A percentile compares a stretch with the other conserved stretches of the same genome.
phyloP scores from a whole-genome alignment of 2,888 invertebrate genomes.

The Mesorhabditis spiculigera region DNA sequence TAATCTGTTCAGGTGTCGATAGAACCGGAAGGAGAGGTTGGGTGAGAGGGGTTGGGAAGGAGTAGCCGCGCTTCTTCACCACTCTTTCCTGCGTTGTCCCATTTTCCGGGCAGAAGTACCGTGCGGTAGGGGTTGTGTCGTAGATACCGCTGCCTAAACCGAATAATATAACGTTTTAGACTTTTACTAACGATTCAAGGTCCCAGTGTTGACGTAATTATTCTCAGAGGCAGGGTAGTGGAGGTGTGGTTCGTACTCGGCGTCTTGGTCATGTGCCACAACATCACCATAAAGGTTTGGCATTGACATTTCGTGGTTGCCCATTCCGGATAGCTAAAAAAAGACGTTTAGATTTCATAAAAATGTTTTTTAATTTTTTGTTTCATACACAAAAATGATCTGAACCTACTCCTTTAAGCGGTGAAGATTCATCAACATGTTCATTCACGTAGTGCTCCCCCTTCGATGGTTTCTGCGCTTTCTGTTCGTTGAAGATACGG shows the following conservation, averaged over 20 bases:
- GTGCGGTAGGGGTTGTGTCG: conserved; percentile 25
- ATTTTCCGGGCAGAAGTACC: conserved; percentile 38
- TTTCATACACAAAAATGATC: conserved; percentile 5
- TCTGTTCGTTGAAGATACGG: conserved; percentile 45
- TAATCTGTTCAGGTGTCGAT: not conserved
- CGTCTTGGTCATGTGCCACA: conserved; percentile 15
- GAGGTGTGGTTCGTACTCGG: not conserved
- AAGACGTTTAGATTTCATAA: no score
- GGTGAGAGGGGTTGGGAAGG: conserved; percentile 2
- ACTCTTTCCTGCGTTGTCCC: conserved; percentile 37
- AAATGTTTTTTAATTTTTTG: not conserved
- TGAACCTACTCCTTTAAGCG: conserved; percentile 30
- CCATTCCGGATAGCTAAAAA: conserved; percentile 15
- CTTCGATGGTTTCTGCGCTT: conserved; percentile 32
- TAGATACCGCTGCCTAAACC: conserved; percentile 15
- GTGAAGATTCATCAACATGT: conserved; percentile 33
- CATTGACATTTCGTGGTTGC: conserved; percentile 18
- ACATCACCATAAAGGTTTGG: conserved; percentile 34
- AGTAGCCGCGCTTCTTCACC: conserved; percentile 24
- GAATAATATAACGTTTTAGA: not conserved
- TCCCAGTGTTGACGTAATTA: no score
- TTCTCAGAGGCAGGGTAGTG: not conserved
- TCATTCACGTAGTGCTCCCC: conserved; percentile 20
- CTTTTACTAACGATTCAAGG: not conserved
- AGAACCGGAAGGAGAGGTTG: conserved; percentile 9